Base-by-base conservation (phyloP, 1,140 invertebrate genomes). In the Mamestra configurata region DNA sequence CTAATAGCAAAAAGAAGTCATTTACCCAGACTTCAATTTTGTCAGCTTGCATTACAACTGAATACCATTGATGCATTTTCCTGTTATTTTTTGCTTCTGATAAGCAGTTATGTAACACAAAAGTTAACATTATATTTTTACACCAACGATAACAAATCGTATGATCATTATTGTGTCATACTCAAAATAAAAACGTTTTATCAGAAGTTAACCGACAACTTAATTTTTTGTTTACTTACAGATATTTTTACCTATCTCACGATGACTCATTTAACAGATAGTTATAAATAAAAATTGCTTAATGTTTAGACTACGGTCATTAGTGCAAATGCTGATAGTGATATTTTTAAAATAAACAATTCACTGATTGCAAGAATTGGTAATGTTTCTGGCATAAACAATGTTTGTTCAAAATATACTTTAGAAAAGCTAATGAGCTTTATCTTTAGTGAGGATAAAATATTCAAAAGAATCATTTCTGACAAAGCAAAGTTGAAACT, bases 251-350 rank as follows among this genome's bases (percentile, higher is more conserved):
- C 18, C 18, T 35, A 35, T 10, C 18, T 15, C 8, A 10, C 4
- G 22, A 11, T 71, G 27, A 51, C 11, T 31, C 46, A 71, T 53
- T 71, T 51, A 31, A 31, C 0, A 5, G 66, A 46, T 10, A 11
- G 66, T n/a, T 70, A 70, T n/a, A 53, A 27, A 71, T 53, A 71
- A 35, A 51, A 35, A 71, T 51, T 51, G n/a, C 24, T 53, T 53
- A 51, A 71, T 71, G 24, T 71, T 71, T 53, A 53, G 20, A 70
- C 66, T 49, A 22, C 7, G 31, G 18, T 46, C 18, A 11, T 53
- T 71, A 51, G 43, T 35, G 3, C 8, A 3, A 37, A 37, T 31
- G 2, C 7, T 49, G 37, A 49, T 68, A 46, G 22, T 27, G 22
- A 7, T 46, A 4, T 40, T 64, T 64, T 40, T 22, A 20, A 64